Percentiles rank a stretch among this genome's conserved stretches.
These are phyloP conservation scores for Ommatoiulus sabulosus DNA, from an alignment of 2,888 invertebrate species.

Conservation along the genomic window DNA sequence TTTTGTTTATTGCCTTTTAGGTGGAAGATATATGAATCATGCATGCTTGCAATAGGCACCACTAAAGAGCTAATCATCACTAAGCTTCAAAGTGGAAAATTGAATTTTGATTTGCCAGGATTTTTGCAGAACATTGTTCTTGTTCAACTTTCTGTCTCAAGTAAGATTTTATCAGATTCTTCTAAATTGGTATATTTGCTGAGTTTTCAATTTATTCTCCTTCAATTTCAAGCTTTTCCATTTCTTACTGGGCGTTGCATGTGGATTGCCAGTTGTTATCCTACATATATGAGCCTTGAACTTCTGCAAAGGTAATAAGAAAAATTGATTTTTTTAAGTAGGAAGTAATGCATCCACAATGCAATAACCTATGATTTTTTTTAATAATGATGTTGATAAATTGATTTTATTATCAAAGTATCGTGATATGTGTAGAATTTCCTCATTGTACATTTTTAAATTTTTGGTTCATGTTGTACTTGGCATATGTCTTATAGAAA, in stretches of 20 bases:
- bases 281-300: constrained; percentile 70
- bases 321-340: too few relatives aligned
- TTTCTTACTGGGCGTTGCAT: constrained; percentile 73
- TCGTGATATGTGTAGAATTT: too few relatives aligned
- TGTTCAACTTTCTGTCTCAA: constrained; percentile 69
- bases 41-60: constrained; percentile 74
- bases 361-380: too few relatives aligned
- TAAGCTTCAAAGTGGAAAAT: constrained; percentile 64
- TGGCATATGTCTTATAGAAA: too few relatives aligned
- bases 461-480: too few relatives aligned
- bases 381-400: too few relatives aligned
- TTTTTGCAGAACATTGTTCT: constrained; percentile 71
- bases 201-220: too few relatives aligned
- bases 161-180: too few relatives aligned
- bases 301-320: constrained; percentile 67
- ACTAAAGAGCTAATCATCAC: constrained; percentile 70
- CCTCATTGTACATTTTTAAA: too few relatives aligned
- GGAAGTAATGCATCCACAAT: too few relatives aligned
- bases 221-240: constrained; percentile 68
- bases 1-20: constrained; percentile 63
- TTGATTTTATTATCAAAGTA: too few relatives aligned
- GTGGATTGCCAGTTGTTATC: constrained; percentile 72
- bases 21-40: constrained; percentile 78
- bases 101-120: constrained; percentile 67
- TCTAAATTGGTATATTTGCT: too few relatives aligned